Evolutionary conservation across 2,888 invertebrate species (phyloP).

Genomic region (Leptopilina myrica): DNA sequence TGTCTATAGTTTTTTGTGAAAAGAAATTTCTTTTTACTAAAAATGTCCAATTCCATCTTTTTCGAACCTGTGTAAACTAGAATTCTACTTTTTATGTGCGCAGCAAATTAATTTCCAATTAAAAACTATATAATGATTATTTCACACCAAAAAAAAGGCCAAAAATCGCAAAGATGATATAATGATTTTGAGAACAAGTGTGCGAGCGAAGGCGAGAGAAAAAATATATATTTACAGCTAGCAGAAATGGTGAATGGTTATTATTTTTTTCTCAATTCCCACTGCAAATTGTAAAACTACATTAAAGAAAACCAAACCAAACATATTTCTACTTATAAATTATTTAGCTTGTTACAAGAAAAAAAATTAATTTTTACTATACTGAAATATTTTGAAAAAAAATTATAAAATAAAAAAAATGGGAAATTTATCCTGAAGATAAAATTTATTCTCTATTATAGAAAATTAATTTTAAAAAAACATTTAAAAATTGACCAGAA

Average conservation of each 20-base stretch:
- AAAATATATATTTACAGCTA: slow-evolving; percentile 43
- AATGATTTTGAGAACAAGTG: slow-evolving; percentile 30
- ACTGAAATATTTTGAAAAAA: too few relatives aligned
- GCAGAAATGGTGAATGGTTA: slow-evolving; percentile 46
- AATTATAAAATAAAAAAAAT: too few relatives aligned
- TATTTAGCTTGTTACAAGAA: too few relatives aligned
- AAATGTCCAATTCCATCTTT: neutral
- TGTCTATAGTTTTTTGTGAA: too few relatives aligned
- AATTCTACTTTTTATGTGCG: slow-evolving; percentile 8
- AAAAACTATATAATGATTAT: neutral
- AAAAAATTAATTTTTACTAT: too few relatives aligned
- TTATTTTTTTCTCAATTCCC: slow-evolving; percentile 41
- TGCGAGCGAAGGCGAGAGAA: slow-evolving; percentile 47
- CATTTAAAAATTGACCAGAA: too few relatives aligned
- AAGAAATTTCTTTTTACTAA: neutral
- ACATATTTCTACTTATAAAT: too few relatives aligned
- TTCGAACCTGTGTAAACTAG: slow-evolving; percentile 18
- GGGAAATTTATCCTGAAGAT: too few relatives aligned
- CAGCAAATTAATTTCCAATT: neutral
- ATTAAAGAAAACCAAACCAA: slow-evolving; percentile 20
- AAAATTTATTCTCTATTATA: too few relatives aligned
- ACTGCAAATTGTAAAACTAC: slow-evolving; percentile 30
- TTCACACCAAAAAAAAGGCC: neutral
- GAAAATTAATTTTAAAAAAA: too few relatives aligned
- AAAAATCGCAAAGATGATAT: slow-evolving; percentile 10